Evolutionary conservation across 53 echinoderm and acorn worm species (phyloP).

Genomic region (Crossaster papposus): DNA sequence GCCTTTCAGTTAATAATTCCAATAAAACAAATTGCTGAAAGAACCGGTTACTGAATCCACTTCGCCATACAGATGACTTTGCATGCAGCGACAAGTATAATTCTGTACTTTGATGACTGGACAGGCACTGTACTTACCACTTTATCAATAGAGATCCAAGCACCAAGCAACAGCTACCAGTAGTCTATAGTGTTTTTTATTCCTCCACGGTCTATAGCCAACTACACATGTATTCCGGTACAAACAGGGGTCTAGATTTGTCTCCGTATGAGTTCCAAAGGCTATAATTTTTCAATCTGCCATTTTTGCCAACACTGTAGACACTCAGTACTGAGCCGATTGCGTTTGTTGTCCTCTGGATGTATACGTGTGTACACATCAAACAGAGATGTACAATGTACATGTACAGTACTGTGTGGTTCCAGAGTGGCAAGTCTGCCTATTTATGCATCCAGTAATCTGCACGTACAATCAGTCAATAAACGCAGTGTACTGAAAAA

Average conservation of each 20-base stretch:
- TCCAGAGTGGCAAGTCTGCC: background rate
- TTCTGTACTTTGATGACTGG: background rate
- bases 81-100: background rate
- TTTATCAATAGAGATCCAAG: background rate
- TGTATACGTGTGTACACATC: conserved; percentile 8
- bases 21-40: background rate
- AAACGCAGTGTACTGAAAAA: too few relatives aligned
- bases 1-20: background rate
- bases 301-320: background rate
- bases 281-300: background rate
- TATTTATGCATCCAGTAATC: background rate
- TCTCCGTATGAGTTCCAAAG: background rate
- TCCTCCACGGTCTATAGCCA: background rate
- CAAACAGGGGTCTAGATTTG: background rate
- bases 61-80: background rate
- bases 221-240: background rate
- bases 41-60: background rate
- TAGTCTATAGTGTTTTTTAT: too few relatives aligned
- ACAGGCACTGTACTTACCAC: background rate
- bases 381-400: too few relatives aligned
- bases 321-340: background rate
- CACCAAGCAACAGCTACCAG: background rate
- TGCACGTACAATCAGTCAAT: background rate
- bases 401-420: background rate
- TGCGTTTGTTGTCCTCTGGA: background rate